These are phyloP conservation scores for Hirundichthys speculiger DNA, from an alignment of 2,113 vertebrate genomes.

Conservation along the genomic window DNA sequence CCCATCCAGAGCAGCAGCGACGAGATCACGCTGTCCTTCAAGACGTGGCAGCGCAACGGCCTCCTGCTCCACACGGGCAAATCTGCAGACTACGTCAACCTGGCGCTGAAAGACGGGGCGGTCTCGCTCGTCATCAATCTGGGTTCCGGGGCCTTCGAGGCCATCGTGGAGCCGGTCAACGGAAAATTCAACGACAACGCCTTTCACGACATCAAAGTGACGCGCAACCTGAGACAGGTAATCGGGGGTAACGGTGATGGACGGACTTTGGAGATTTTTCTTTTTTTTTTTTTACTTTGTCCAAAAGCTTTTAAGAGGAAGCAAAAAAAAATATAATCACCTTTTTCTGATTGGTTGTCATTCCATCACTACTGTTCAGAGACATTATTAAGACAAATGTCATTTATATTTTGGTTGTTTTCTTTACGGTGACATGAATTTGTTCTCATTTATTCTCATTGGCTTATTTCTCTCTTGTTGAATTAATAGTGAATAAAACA, in stretches of 20 bases:
- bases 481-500: constrained; percentile 13
- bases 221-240: constrained; percentile 99
- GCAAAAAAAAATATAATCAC: constrained; percentile 64
- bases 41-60: constrained; percentile 97
- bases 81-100: constrained; percentile 97
- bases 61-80: constrained; percentile 99
- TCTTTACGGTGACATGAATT: constrained; percentile 44
- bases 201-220: constrained; percentile 99
- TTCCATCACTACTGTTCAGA: constrained; percentile 67
- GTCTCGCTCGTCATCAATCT: constrained; percentile 98
- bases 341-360: constrained; percentile 74
- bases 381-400: constrained; percentile 41
- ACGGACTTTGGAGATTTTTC: constrained; percentile 35
- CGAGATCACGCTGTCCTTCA: constrained; percentile 98
- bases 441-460: constrained; percentile 45
- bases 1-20: constrained; percentile 99
- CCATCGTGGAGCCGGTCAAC: constrained; percentile 97
- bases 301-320: constrained; percentile 55
- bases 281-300: constrained; percentile 24
- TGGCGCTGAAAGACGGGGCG: constrained; percentile 95
- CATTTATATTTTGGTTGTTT: constrained; percentile 42
- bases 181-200: constrained; percentile 99
- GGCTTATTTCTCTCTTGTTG: constrained; percentile 25
- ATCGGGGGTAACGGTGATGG: constrained; percentile 75
- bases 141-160: constrained; percentile 97